These are phyloP conservation scores for Agapornis roseicollis DNA, from an alignment of 2,113 vertebrate species.

Conservation along the genomic window DNA sequence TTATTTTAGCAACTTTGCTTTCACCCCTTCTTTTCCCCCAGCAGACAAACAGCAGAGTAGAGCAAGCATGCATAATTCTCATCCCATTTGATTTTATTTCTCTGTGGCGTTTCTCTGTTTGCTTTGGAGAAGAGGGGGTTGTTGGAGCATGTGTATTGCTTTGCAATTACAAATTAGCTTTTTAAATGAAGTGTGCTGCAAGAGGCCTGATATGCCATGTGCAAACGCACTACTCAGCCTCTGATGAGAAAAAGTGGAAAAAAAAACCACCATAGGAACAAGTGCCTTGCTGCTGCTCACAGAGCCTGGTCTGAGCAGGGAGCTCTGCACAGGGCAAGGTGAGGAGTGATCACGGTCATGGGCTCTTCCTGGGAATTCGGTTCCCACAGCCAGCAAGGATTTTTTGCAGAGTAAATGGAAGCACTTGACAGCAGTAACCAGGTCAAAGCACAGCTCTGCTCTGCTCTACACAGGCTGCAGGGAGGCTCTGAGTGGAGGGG, in stretches of 20 bases:
- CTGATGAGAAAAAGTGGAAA: slow-evolving; percentile 9
- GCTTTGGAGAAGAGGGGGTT: slow-evolving; percentile 57
- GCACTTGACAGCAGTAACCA: slow-evolving; percentile 1
- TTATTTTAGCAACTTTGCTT: slow-evolving; percentile 17
- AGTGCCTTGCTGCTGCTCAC: neutral
- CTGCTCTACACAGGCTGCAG: neutral
- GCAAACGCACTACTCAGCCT: neutral
- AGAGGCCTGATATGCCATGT: slow-evolving; percentile 40
- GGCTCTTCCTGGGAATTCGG: neutral
- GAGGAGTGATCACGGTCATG: neutral
- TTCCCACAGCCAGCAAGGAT: neutral
- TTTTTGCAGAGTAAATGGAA: neutral
- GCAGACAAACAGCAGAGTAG: neutral
- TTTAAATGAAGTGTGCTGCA: slow-evolving; percentile 66
- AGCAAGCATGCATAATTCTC: slow-evolving; percentile 54
- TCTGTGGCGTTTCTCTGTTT: slow-evolving; percentile 53
- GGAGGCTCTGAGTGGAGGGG: neutral
- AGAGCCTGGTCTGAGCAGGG: neutral
- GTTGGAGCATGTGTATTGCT: slow-evolving; percentile 55
- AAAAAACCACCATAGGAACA: neutral
- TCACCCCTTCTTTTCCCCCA: slow-evolving; percentile 3
- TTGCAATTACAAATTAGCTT: slow-evolving; percentile 70
- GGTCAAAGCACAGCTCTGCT: slow-evolving; percentile 21
- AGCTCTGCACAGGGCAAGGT: neutral
- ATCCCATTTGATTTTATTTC: slow-evolving; percentile 52